Evolutionary conservation across 2,888 invertebrate genomes (phyloP), one percentile per base, ranked within the genome.

Genomic region (Pheosia gnoma): DNA sequence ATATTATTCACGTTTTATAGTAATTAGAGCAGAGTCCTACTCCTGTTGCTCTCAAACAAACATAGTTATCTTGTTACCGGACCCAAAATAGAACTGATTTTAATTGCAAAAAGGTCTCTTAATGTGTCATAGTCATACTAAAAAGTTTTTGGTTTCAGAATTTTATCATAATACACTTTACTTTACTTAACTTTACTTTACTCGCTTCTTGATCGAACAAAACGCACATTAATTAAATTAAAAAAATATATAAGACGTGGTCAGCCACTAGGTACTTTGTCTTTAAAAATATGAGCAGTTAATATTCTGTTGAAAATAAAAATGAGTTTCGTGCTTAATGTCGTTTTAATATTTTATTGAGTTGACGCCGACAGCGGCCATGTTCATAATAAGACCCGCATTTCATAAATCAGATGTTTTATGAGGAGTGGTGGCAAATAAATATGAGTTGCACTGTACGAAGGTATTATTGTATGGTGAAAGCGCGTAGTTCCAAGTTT

Each of bases 291-390:
- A 83, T 70, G 78, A 77, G 57, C 74, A 75, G 74, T 79, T 82
- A 75, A 82, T 76, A 75, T 78, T 79, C 71, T 77, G 76, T 76
- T 80, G 74, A 80, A 80, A 85, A 78, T 74, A 81, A 84, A 85
- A 87, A 83, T 78, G 79, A 72, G 72, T 79, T 74, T 67, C 71
- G 72, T 80, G 72, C 79, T 89, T 84, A 85, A 87, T 84, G 85
- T 87, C 85, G 79, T 83, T 86, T 86, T 80, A 84, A 87, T 86
- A 88, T 83, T 87, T 90, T 90, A 90, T 88, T 82, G 81, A 80
- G 78, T 75, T 78, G 78, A 80, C 80, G 80, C 82, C 78, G 84
- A 86, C 89, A 85, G 84, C 74, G 79, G 72, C 78, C 82, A 78
- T 78, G 80, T 82, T 83, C 82, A 82, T 87, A 86, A 87, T 86